Conservation (phyloP, 2,797 vertebrate genomes). For the Epinephelus coioides region DNA sequence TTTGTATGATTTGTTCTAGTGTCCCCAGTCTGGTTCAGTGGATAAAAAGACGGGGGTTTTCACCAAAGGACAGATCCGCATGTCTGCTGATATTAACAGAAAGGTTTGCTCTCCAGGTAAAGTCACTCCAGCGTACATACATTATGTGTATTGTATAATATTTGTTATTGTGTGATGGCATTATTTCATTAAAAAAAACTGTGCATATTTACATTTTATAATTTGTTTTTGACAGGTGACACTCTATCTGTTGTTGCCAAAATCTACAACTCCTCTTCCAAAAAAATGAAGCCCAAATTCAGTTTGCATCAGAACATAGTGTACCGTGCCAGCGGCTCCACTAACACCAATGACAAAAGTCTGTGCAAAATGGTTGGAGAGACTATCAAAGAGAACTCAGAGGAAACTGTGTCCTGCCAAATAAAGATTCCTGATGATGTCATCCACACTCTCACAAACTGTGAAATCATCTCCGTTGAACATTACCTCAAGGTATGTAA, state of each 20-base stretch:
- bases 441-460: constrained; percentile 85
- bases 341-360: constrained; percentile 72
- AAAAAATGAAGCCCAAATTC: constrained; percentile 88
- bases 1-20: constrained; percentile 83
- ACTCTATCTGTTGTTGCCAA: constrained; percentile 90
- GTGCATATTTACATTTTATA: neutral
- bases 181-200: neutral
- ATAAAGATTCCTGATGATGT: constrained; percentile 85
- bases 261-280: constrained; percentile 92
- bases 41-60: constrained; percentile 91
- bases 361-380: constrained; percentile 88
- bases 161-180: neutral
- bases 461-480: constrained; percentile 90
- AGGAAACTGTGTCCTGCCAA: constrained; percentile 86
- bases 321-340: constrained; percentile 83
- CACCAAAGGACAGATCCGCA: constrained; percentile 91
- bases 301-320: constrained; percentile 84
- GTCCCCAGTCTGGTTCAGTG: constrained; percentile 90
- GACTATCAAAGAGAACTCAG: constrained; percentile 83
- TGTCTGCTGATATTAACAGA: constrained; percentile 91
- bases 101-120: constrained; percentile 92
- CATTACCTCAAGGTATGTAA: constrained; percentile 88
- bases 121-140: constrained; percentile 77
- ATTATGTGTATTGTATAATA: constrained; percentile 43
- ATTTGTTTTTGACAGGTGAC: constrained; percentile 86